A percentile compares a stretch with the other conserved stretches of the same genome.
Conservation (phyloP, 2,113 vertebrate genomes). For the Tauraco erythrolophus region DNA sequence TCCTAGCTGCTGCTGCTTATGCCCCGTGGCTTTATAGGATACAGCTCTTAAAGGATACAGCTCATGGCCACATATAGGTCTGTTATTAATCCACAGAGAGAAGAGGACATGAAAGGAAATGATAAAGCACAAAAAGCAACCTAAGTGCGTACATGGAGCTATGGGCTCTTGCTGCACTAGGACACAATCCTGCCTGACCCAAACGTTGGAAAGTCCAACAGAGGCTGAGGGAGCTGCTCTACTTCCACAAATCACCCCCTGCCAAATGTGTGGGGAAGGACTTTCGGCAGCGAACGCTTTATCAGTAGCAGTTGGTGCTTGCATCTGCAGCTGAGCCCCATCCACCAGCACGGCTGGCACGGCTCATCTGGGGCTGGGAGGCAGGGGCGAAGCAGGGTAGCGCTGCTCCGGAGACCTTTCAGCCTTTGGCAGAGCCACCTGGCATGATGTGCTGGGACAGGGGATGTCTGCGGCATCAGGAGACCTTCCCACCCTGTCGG, state of each 20-base stretch:
- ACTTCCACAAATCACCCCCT: neutral
- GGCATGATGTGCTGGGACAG: rapidly evolving
- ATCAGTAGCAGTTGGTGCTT: neutral
- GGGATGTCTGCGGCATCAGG: neutral
- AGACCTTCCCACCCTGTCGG: neutral
- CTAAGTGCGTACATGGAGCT: neutral
- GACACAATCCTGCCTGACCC: neutral
- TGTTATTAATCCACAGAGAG: neutral
- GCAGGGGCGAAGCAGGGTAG: neutral
- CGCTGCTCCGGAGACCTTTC: neutral
- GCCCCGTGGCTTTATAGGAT: neutral
- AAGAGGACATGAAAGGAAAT: neutral
- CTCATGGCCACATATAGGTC: neutral
- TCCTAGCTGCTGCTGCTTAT: neutral
- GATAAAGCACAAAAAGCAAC: neutral
- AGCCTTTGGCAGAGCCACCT: neutral
- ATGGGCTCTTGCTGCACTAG: neutral
- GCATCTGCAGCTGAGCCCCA: neutral
- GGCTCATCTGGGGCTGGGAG: rapidly evolving
- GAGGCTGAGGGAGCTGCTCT: neutral
- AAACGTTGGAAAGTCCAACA: neutral
- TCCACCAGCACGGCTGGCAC: neutral
- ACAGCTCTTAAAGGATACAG: neutral
- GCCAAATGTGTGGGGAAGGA: rapidly evolving
- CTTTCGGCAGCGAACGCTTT: neutral